Base-by-base conservation (phyloP, 2,797 vertebrate species). In the Spinibarbus caldwelli region DNA sequence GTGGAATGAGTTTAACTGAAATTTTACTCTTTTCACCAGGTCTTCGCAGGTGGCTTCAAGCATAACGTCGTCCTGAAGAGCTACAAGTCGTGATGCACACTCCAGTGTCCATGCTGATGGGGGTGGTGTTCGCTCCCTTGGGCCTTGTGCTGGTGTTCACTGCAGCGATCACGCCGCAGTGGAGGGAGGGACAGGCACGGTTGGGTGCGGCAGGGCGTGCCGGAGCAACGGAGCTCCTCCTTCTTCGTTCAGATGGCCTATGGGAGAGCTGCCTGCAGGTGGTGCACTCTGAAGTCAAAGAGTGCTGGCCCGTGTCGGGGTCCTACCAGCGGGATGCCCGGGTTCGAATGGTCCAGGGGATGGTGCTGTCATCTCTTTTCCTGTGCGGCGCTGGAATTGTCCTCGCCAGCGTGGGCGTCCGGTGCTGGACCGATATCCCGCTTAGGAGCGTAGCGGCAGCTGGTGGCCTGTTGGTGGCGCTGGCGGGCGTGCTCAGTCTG, bases 191-290 rank as follows among this genome's bases (percentile, higher is more conserved):
- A 5, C 93, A 95, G 34, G 92, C 94, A 0, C 93, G 85, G 29
- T 86, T 96, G 82, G 90, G 91, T 26, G 85, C 90, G 43, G 57
- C 91, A 0, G 91, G 90, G 5, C 82, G 91, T 87, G 73, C 45
- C 86, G 0, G 75, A 68, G 80, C 93, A 6, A 78, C 92, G 15
- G 85, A 90, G 0, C 83, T 95, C 68, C 92, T 95, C 15, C 59
- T 95, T 1, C 87, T 95, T 31, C 94, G 94, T 47, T 94, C 95
- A 0, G 95, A 96, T 7, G 95, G 95, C 17, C 87, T 96, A 0
- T 96, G 95, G 95, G 95, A 96, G 89, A 96, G 94, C 88, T 96
- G 95, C 90, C 88, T 96, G 71, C 95, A 95, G 90, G 93, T 96
- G 91, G 93, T 92, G 68, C 91, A 93, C 81, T 94, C 94, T 0